phyloP scores from a whole-genome alignment of 2,888 invertebrate species.

The Reticulitermes lucifugus region DNA sequence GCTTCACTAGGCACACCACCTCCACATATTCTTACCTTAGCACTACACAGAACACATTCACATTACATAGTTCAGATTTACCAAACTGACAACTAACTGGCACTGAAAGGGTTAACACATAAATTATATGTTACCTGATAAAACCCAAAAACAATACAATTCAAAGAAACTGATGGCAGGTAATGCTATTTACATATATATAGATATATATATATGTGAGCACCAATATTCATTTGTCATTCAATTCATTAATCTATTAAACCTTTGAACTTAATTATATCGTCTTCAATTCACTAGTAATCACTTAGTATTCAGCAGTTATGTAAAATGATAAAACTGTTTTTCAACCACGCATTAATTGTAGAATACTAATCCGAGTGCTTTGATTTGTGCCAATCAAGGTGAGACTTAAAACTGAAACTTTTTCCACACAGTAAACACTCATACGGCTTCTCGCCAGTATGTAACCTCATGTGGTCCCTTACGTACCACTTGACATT shows the following conservation, averaged over 20 bases:
- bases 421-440: conserved; percentile 31
- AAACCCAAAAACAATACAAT: not conserved
- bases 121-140: not conserved
- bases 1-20: not conserved
- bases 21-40: not conserved
- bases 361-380: not conserved
- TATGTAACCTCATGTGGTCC: conserved; percentile 36
- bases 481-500: conserved; percentile 34
- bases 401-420: conserved; percentile 38
- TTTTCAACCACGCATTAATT: not conserved
- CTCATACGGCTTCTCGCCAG: conserved; percentile 27
- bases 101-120: conserved; percentile 7
- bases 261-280: not conserved
- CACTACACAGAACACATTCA: not conserved
- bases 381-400: conserved; percentile 34
- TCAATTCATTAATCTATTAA: not conserved
- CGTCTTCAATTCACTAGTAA: not conserved
- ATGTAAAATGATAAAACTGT: not conserved
- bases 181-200: not conserved
- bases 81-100: not conserved
- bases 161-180: not conserved
- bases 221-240: not conserved
- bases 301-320: not conserved
- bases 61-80: not conserved
- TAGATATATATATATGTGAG: not conserved